These are phyloP conservation scores for Acromyrmex charruanus DNA, from an alignment of 1,140 invertebrate species.

Conservation along the genomic window DNA sequence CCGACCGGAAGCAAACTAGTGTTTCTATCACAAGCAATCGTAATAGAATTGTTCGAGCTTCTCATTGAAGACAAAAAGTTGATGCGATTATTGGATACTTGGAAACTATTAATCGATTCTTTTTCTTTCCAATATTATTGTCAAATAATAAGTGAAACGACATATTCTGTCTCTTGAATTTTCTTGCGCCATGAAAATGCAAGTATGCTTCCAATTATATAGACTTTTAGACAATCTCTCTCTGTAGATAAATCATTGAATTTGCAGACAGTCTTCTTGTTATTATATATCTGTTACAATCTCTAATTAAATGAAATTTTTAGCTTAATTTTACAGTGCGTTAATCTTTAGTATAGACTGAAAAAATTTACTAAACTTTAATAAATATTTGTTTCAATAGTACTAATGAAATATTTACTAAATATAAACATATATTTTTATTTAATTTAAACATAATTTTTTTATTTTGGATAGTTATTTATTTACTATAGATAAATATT, in stretches of 20 bases:
- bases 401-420: no score
- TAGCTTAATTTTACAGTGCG: neutral
- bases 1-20: conserved; percentile 46
- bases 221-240: neutral
- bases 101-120: conserved; percentile 24
- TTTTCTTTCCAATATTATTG: neutral
- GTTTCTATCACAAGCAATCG: conserved; percentile 39
- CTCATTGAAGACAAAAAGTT: conserved; percentile 14
- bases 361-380: no score
- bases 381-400: no score
- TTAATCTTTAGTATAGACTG: neutral
- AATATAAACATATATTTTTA: no score
- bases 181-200: neutral
- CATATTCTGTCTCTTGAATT: neutral
- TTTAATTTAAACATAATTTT: no score
- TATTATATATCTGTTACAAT: neutral
- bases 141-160: neutral
- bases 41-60: conserved; percentile 48
- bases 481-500: no score
- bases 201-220: neutral
- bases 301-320: neutral
- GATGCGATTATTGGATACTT: conserved; percentile 20
- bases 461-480: no score
- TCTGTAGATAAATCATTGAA: neutral
- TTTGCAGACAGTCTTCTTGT: neutral